Evolutionary conservation across 2,888 invertebrate genomes (phyloP).

Genomic region (Agrotis exclamationis): DNA sequence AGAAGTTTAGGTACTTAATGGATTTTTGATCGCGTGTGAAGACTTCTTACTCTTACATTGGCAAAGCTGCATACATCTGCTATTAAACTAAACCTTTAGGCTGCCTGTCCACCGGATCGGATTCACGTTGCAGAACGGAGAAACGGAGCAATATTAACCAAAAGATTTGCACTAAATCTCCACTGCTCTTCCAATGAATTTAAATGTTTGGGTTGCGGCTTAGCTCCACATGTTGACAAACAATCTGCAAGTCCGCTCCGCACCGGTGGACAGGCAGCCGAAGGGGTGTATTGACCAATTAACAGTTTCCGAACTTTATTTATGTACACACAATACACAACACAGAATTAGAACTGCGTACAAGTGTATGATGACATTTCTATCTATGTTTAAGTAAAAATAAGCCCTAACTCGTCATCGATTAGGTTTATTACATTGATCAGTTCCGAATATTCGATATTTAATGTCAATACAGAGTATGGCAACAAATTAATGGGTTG

Average conservation of each 20-base stretch:
- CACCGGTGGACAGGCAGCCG: too few relatives aligned
- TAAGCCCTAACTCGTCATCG: neutral
- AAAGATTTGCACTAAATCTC: too few relatives aligned
- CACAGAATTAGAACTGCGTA: too few relatives aligned
- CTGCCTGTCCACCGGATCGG: neutral
- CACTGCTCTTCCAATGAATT: too few relatives aligned
- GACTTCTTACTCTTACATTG: neutral
- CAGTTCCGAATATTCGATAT: neutral
- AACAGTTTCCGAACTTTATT: neutral
- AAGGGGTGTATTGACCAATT: too few relatives aligned
- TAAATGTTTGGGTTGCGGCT: too few relatives aligned
- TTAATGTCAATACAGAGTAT: slow-evolving; percentile 11
- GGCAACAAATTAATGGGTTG: slow-evolving; percentile 10
- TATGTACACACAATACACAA: too few relatives aligned
- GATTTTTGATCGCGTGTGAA: neutral
- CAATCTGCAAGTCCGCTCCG: too few relatives aligned
- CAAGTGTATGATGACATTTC: neutral
- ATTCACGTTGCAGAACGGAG: too few relatives aligned
- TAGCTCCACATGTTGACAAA: too few relatives aligned
- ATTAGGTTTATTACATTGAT: neutral
- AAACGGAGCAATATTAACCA: too few relatives aligned
- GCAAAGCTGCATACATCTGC: slow-evolving; percentile 3
- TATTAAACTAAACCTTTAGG: neutral
- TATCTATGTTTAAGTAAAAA: neutral
- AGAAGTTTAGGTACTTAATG: neutral